phyloP scores from a whole-genome alignment of 35 echinoderm and acorn worm genomes.

The Apostichopus japonicus region DNA sequence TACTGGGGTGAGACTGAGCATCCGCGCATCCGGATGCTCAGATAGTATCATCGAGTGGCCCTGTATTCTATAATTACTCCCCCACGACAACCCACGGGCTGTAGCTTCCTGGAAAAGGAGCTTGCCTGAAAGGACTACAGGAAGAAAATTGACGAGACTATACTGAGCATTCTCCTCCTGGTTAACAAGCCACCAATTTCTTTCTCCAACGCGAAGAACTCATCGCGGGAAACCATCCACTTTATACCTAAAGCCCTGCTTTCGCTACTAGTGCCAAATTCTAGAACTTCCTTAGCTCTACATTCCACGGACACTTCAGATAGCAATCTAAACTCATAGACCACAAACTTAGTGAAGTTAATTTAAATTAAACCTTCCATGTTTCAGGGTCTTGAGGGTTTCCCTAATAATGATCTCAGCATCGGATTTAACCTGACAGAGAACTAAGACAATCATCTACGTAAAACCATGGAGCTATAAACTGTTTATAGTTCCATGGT shows the following conservation, averaged over 20 bases:
- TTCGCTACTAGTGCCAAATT: neutral
- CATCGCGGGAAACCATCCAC: too few species aligned
- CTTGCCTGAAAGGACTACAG: too few species aligned
- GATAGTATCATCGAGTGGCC: too few species aligned
- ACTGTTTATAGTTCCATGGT: neutral
- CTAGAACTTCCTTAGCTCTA: conserved; percentile 2
- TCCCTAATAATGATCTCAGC: conserved; percentile 23
- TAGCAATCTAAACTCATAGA: neutral
- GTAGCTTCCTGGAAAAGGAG: too few species aligned
- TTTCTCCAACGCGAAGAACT: too few species aligned
- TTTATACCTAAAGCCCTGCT: neutral
- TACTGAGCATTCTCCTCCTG: too few species aligned
- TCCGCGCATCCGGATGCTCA: too few species aligned
- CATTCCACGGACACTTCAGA: neutral
- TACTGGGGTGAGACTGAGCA: too few species aligned
- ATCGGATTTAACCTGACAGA: neutral
- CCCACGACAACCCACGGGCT: too few species aligned
- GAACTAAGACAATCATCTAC: conserved; percentile 41
- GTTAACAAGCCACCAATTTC: too few species aligned
- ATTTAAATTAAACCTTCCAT: neutral
- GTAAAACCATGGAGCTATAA: conserved; percentile 4
- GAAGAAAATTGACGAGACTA: too few species aligned
- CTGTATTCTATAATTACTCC: too few species aligned
- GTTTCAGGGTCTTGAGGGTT: neutral
- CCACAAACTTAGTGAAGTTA: conserved; percentile 11